phyloP scores from a whole-genome alignment of 2,113 vertebrate genomes.

The Poeciliopsis occidentalis region DNA sequence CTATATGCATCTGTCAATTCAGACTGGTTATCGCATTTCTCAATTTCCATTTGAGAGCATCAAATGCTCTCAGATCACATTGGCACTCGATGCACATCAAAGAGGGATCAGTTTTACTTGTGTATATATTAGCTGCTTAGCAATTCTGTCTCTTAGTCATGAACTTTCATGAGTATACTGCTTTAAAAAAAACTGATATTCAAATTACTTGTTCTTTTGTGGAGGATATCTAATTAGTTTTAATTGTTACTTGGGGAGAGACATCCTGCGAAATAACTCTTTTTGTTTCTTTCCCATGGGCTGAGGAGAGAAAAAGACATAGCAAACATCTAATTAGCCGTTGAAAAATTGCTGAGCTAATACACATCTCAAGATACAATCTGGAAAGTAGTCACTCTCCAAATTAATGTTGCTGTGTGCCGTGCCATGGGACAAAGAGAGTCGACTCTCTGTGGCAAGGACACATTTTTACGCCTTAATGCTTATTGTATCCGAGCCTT shows the following conservation, averaged over 20 bases:
- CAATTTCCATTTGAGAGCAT: neutral
- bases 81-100: slow-evolving; percentile 9
- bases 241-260: slow-evolving; percentile 58
- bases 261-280: slow-evolving; percentile 43
- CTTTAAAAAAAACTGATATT: slow-evolving; percentile 33
- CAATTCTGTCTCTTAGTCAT: slow-evolving; percentile 5
- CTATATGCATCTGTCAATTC: neutral
- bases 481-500: slow-evolving; percentile 37
- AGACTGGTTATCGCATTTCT: neutral
- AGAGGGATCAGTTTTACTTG: neutral
- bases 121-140: neutral
- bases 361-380: slow-evolving; percentile 58
- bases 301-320: slow-evolving; percentile 29
- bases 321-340: slow-evolving; percentile 60
- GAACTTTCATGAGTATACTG: slow-evolving; percentile 14
- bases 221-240: slow-evolving; percentile 50
- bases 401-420: slow-evolving; percentile 42
- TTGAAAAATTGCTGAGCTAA: slow-evolving; percentile 63
- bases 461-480: slow-evolving; percentile 25
- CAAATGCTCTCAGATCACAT: too few species aligned
- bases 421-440: slow-evolving; percentile 24
- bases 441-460: slow-evolving; percentile 24
- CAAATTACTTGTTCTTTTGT: slow-evolving; percentile 44
- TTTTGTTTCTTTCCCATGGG: slow-evolving; percentile 55
- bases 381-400: slow-evolving; percentile 42